Evolutionary conservation across 2,797 vertebrate genomes (phyloP), one percentile per base, ranked within the genome.

Genomic region (Margarornis squamiger): DNA sequence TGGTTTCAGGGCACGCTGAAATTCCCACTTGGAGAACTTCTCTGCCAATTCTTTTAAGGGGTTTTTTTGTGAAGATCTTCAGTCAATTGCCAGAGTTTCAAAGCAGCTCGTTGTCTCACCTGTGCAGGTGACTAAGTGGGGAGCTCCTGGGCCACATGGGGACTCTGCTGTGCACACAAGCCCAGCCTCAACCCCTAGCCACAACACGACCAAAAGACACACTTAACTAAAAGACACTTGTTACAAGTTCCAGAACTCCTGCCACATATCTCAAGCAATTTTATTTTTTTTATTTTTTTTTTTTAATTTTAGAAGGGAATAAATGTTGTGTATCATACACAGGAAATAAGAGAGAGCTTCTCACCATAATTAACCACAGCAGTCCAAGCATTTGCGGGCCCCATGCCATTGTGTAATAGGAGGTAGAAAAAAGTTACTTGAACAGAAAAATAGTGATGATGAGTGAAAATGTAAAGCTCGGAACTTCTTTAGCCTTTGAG

Each of bases 321-420:
- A 9, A 30, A 55, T 41, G 9, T 12, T 45, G 36, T 3, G 0
- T 23, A 15, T 19, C 34, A 21, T 9, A 38, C 34, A 8, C 2
- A 49, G 55, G 30, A 52, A 32, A 27, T 43, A 22, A 8, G 41
- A 46, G 43, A 36, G 38, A 41, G 9, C 14, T 72, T 66, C 23
- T n/a, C 21, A 4, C 27, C 27, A 4, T 8, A 7, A 32, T 5
- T 19, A 38, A 11, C 5, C 0, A 5, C 16, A 48, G 58, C 66
- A 74, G 41, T n/a, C 41, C 30, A 43, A 51, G 57, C 15, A 43
- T 3, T n/a, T 38, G 4, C 14, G 38, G 30, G 18, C 27, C 46
- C 21, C 12, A 72, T 4, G 58, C 52, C 26, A 36, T 27, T 39
- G 12, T 18, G n/a, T 14, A 34, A 21, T 12, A 30, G 13, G 24